phyloP scores from a whole-genome alignment of 1,140 invertebrate species.

The Heliconius nattereri region DNA sequence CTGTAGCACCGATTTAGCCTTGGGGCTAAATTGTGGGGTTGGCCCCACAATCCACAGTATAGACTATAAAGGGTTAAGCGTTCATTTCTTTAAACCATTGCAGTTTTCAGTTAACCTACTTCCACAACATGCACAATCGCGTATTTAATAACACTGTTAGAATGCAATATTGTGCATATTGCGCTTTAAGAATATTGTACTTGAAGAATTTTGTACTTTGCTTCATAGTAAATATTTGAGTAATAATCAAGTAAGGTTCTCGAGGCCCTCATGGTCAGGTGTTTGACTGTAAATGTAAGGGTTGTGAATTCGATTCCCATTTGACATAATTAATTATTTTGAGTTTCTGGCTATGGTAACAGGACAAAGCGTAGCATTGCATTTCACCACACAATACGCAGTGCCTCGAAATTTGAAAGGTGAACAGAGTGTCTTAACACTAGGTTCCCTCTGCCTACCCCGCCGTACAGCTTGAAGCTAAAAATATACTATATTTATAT shows the following conservation, averaged over 20 bases:
- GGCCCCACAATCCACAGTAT: not conserved
- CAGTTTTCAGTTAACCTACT: conserved; percentile 47
- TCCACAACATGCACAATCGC: conserved; percentile 52
- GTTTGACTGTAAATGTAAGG: too few species aligned
- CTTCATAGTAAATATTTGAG: not conserved
- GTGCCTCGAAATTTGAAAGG: not conserved
- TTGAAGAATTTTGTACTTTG: conserved; percentile 1
- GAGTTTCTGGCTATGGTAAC: not conserved
- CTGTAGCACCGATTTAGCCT: not conserved
- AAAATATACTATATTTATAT: not conserved
- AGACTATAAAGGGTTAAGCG: not conserved
- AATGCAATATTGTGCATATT: conserved; percentile 41
- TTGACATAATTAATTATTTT: not conserved
- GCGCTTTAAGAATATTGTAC: conserved; percentile 18
- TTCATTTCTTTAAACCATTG: conserved; percentile 34
- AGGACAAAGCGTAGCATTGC: not conserved
- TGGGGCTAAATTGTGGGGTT: too few species aligned
- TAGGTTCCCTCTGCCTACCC: too few species aligned
- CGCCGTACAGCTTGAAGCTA: too few species aligned
- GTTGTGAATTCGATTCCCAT: not conserved
- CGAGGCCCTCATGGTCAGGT: too few species aligned
- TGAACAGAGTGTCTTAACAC: too few species aligned
- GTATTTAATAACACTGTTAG: conserved; percentile 49
- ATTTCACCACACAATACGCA: not conserved
- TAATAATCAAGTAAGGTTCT: not conserved